A percentile compares a stretch with the other conserved stretches of the same genome.
These are phyloP conservation scores for Kryptolebias ocellatus DNA, from an alignment of 2,797 vertebrate species.

Conservation along the genomic window DNA sequence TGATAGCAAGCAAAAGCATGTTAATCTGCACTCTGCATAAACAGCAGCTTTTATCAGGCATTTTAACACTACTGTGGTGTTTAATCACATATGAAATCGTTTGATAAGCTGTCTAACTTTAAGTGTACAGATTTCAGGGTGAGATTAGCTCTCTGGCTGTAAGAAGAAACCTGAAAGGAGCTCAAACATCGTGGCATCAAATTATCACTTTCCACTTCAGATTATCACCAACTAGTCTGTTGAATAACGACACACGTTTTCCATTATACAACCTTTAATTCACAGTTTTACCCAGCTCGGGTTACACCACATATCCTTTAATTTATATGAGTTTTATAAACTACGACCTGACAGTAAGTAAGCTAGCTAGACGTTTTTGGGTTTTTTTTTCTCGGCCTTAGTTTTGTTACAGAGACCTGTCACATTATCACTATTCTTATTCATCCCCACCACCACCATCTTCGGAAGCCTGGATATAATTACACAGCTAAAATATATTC, in stretches of 20 bases:
- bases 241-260: too few species aligned
- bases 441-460: neutral
- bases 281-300: neutral
- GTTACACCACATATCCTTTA: rapidly evolving
- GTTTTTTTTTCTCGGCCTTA: neutral
- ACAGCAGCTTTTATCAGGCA: neutral
- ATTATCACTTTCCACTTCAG: conserved; percentile 6
- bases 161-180: neutral
- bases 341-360: conserved; percentile 20
- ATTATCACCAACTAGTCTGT: rapidly evolving
- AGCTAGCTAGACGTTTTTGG: conserved; percentile 38
- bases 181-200: conserved; percentile 32
- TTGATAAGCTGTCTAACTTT: neutral
- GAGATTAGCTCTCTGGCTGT: neutral
- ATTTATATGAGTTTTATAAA: neutral
- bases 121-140: neutral
- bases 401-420: neutral
- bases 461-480: rapidly evolving
- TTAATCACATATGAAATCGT: neutral
- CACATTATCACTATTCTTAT: neutral
- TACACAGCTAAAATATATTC: rapidly evolving
- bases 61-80: neutral
- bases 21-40: neutral
- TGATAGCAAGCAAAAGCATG: too few species aligned
- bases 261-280: neutral